Conservation (phyloP, 2,113 vertebrate species). For the Nettapus auritus region DNA sequence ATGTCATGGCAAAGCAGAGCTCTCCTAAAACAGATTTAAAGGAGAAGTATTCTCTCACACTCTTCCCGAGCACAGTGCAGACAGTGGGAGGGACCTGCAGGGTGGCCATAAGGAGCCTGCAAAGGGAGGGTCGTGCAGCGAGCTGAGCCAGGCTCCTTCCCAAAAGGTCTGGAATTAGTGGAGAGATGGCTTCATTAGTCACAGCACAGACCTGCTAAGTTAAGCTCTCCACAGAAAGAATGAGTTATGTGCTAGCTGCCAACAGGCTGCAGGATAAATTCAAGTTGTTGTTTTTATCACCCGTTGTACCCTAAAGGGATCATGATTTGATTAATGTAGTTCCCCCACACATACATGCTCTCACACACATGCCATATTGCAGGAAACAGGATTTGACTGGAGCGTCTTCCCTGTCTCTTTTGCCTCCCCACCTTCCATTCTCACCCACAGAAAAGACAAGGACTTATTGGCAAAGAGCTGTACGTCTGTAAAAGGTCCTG, state of each 20-base stretch:
- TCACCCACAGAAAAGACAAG: background rate
- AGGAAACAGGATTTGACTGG: background rate
- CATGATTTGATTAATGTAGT: background rate
- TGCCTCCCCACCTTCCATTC: background rate
- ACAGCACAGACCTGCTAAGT: slow-evolving; percentile 20
- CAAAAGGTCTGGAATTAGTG: slow-evolving; percentile 35
- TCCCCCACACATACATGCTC: background rate
- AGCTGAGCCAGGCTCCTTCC: slow-evolving; percentile 34
- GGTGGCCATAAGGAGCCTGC: slow-evolving; percentile 40
- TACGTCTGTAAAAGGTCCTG: background rate
- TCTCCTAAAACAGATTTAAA: background rate
- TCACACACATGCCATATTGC: background rate
- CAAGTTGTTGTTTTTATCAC: background rate
- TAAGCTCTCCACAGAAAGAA: slow-evolving; percentile 17
- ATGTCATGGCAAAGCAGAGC: background rate
- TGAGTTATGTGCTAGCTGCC: background rate
- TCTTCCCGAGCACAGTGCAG: background rate
- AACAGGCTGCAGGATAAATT: slow-evolving; percentile 19
- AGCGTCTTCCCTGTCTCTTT: background rate
- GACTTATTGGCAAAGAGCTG: background rate
- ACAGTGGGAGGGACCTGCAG: slow-evolving; percentile 53
- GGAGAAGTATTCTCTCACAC: slow-evolving; percentile 46
- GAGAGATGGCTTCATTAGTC: slow-evolving; percentile 44
- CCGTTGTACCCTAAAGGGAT: background rate
- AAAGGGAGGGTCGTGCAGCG: background rate